Percentiles rank a stretch among this genome's conserved stretches.
phyloP scores from a whole-genome alignment of 2,797 vertebrate species.

The Enteromius viviparus region DNA sequence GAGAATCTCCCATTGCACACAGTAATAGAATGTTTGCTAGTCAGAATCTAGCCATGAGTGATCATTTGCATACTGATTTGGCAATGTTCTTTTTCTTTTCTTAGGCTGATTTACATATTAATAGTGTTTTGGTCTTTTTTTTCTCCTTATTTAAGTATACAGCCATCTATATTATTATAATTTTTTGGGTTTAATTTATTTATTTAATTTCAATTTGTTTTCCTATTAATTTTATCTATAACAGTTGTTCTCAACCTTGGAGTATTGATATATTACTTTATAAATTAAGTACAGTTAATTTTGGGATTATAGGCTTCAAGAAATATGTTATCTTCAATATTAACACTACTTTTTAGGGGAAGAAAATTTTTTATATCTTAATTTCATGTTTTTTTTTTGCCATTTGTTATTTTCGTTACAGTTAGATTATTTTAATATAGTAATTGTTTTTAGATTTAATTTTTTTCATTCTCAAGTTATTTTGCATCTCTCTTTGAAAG shows the following conservation, averaged over 20 bases:
- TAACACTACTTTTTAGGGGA: background rate
- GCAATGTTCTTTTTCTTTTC: background rate
- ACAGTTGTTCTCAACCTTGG: background rate
- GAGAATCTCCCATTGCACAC: background rate
- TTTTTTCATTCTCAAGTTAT: background rate
- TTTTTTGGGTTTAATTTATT: background rate
- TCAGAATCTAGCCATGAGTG: background rate
- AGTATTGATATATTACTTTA: background rate
- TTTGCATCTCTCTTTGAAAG: background rate
- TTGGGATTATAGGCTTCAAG: background rate
- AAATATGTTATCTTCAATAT: background rate
- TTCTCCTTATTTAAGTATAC: background rate
- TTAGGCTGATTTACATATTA: background rate
- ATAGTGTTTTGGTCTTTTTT: background rate
- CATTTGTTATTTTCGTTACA: background rate
- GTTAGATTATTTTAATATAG: background rate
- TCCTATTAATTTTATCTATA: background rate
- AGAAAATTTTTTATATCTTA: background rate
- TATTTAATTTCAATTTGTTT: background rate
- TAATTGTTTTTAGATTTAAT: background rate
- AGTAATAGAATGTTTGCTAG: background rate
- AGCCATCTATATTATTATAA: background rate
- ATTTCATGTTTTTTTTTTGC: background rate
- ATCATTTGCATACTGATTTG: constrained; percentile 21
- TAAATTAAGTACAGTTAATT: background rate